phyloP scores from a whole-genome alignment of 2,113 vertebrate genomes.

The Gadus macrocephalus region DNA sequence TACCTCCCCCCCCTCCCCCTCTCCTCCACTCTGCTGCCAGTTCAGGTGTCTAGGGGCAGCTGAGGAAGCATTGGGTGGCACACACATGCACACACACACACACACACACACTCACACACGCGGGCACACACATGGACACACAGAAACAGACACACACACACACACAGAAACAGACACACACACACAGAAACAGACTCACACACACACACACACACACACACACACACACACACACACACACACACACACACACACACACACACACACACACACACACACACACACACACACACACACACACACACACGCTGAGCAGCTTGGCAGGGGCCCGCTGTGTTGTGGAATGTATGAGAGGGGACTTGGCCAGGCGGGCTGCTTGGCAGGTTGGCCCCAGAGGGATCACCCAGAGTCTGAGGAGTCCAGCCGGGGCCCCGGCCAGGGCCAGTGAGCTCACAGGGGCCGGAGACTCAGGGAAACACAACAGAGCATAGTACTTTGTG shows the following conservation, averaged over 20 bases:
- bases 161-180: too few relatives aligned
- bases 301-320: conserved; percentile 25
- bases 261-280: too few relatives aligned
- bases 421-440: neutral
- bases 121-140: too few relatives aligned
- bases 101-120: too few relatives aligned
- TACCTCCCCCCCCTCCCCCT: neutral
- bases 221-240: too few relatives aligned
- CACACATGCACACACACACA: too few relatives aligned
- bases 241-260: too few relatives aligned
- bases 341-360: conserved; percentile 54
- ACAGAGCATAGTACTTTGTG: too few relatives aligned
- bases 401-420: conserved; percentile 46
- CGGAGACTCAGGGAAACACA: neutral
- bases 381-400: conserved; percentile 47
- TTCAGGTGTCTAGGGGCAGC: conserved; percentile 62
- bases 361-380: conserved; percentile 40
- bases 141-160: too few relatives aligned
- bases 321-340: conserved; percentile 26
- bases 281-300: too few relatives aligned
- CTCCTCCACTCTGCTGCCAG: conserved; percentile 42
- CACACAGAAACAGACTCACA: too few relatives aligned
- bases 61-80: conserved; percentile 53
- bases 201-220: too few relatives aligned
- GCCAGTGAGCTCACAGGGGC: neutral